Evolutionary conservation across 2,888 invertebrate genomes (phyloP), one percentile per base, ranked within the genome.

Genomic region (Drosophila helvetica): DNA sequence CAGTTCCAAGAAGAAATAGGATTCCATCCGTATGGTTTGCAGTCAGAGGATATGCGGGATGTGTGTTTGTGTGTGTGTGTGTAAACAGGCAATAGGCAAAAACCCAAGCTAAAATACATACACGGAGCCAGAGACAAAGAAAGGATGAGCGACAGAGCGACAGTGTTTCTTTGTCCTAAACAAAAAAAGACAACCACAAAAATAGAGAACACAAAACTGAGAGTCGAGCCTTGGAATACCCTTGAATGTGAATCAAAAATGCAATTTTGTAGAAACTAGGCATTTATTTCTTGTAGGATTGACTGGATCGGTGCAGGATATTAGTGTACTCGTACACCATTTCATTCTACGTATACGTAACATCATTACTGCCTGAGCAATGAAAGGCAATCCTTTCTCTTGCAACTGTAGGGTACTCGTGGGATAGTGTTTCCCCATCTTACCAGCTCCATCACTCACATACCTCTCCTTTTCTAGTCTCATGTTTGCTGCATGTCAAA

Each of bases 401-500:
- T 51, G 30, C 10, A 51, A 30, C 30, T 51, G 17, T 30, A 17
- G 17, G 51, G 18, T 51, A 33, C 38, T 38, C 6, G 15, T n/a
- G 5, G 22, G 22, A 38, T 38, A 7, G 38, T 6, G n/a, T 38
- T n/a, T 38, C 38, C 38, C 38, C 7, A 38, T 38, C 38, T 38
- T n/a, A 33, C 15, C 52, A 53, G 38, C 52, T 53, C 19, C 38
- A 33, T 19, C 38, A 38, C 38, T n/a, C 22, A 19, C 19, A 18
- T 38, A 38, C 38, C 38, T n/a, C 38, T 15, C n/a, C 15, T 38
- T n/a, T n/a, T 7, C 33, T 12, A 3, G 25, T 51, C 48, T 57
- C 38, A 15, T 38, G 38, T 38, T 33, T 48, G 47, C 19, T 19
- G 22, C 74, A 74, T 74, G 77, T 78, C 77, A 79, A 77, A 74